Evolutionary conservation across 2,888 invertebrate genomes (phyloP), one percentile per base, ranked within the genome.

Genomic region (Ligdia adustata): DNA sequence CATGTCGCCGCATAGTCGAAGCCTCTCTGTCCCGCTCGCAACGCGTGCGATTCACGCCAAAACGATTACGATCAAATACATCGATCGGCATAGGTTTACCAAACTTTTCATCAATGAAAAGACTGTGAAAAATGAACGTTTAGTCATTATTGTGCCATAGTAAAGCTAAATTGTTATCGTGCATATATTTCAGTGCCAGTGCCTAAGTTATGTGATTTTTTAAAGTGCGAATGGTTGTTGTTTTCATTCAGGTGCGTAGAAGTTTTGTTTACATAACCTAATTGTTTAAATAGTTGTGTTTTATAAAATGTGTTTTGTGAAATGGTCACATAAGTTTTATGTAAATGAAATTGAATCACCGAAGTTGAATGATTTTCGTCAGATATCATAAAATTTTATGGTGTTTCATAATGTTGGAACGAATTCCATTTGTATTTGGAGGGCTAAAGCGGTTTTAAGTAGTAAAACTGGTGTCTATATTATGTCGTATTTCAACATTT

Each of bases 61-160:
- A 67, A n/a, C n/a, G n/a, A n/a, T n/a, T n/a, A n/a, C n/a, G 72
- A 38, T 38, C 34, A 16, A 12, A n/a, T 6, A 29, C 73, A 47
- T 72, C 67, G 66, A 47, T 32, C 22, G 12, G 73, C 68, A 78
- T 69, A 72, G 66, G 74, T 78, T 84, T 76, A 64, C 69, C 75
- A 66, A 58, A 70, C 80, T 87, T 87, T 87, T 85, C 85, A 32
- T 86, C 68, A 82, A 85, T 86, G 87, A 88, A 87, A 87, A 88
- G 83, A 78, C 54, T 54, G 69, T 64, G 67, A 67, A 62, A 79
- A 44, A 58, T 55, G 60, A 54, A 59, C 15, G 6, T 11, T 27
- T 18, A 43, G 5, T 24, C 32, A 16, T 26, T 9, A 0, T 6
- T 24, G 59, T 57, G 43, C 42, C 48, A 38, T 43, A 43, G 6